Evolutionary conservation across 1,140 invertebrate genomes (phyloP).

Genomic region (Papilio helenus): DNA sequence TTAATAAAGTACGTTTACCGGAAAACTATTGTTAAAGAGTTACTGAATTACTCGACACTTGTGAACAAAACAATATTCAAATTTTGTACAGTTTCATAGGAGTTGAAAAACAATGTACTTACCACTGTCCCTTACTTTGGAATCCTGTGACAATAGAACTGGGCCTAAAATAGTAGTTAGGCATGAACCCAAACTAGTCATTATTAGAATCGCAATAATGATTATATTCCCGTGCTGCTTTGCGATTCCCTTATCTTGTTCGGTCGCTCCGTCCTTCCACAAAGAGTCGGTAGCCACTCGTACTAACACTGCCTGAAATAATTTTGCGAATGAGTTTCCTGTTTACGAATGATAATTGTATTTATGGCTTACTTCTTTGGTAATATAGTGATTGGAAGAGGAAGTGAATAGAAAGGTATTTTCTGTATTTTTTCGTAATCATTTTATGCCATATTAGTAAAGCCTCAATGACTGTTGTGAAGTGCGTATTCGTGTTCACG

Average conservation of each 20-base stretch:
- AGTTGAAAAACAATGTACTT: conserved; percentile 4
- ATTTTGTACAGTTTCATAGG: background rate
- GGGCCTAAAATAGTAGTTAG: conserved; percentile 69
- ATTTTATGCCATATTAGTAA: conserved; percentile 23
- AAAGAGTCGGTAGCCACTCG: conserved; percentile 72
- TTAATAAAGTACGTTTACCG: background rate
- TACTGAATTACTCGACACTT: background rate
- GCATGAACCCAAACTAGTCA: conserved; percentile 67
- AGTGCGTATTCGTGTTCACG: conserved; percentile 17
- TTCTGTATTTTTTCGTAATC: conserved; percentile 34
- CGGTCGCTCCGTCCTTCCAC: conserved; percentile 56
- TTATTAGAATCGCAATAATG: conserved; percentile 72
- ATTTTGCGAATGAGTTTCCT: conserved; percentile 38
- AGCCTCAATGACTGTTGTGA: conserved; percentile 14
- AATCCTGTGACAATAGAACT: conserved; percentile 64
- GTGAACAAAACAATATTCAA: conserved; percentile 8
- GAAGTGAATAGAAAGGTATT: conserved; percentile 36
- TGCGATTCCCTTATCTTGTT: conserved; percentile 65
- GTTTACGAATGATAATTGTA: conserved; percentile 35
- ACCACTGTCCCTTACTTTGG: conserved; percentile 50
- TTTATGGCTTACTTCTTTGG: conserved; percentile 5
- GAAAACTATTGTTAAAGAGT: background rate
- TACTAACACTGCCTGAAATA: conserved; percentile 75
- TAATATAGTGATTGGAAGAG: conserved; percentile 27
- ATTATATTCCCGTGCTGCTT: conserved; percentile 75